Evolutionary conservation across 2,888 invertebrate species (phyloP), one percentile per base, ranked within the genome.

Genomic region (Stenichneumon culpator): DNA sequence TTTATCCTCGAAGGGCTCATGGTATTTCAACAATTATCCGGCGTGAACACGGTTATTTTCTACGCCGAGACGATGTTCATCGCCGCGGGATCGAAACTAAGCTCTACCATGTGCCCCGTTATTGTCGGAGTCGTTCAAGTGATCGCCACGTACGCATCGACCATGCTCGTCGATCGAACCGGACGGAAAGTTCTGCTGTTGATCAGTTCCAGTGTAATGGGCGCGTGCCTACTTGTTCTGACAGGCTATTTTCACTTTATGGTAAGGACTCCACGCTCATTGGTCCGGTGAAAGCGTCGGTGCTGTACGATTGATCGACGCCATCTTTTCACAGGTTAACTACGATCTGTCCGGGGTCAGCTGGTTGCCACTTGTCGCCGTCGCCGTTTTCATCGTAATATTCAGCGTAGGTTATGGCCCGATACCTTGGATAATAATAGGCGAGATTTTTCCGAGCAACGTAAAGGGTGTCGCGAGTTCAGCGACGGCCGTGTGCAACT

Each of bases 131-230:
- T 95, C 28, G 95, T 96, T 74, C 94, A 95, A 85, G 95, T 96
- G 0, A 92, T 95, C 0, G 95, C 96, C 0, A 95, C 96, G 0
- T 95, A 95, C 89, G 94, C 95, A 67, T 95, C 96, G 0, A 95
- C 95, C 0, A 92, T 95, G 89, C 92, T 96, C 16, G 93, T 96
- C 25, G 97, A 96, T 89, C 94, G 94, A 65, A 94, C 95, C 0
- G 96, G 97, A 70, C 94, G 97, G 86, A 94, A 96, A 82, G 94
- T 96, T 9, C 94, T 97, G 11, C 94, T 97, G 0, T 90, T 98
- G 54, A 95, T 97, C 70, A 97, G 97, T 60, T 96, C 97, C 47
- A 91, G 95, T 28, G 95, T 97, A 22, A 97, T 97, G 97, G 95
- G 96, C 0, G 81, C 96, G 0, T 96, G 96, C 83, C 93, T 97